Percentiles rank a stretch among this genome's conserved stretches.
Conservation (phyloP, 2,888 invertebrate genomes). For the Empis livida region DNA sequence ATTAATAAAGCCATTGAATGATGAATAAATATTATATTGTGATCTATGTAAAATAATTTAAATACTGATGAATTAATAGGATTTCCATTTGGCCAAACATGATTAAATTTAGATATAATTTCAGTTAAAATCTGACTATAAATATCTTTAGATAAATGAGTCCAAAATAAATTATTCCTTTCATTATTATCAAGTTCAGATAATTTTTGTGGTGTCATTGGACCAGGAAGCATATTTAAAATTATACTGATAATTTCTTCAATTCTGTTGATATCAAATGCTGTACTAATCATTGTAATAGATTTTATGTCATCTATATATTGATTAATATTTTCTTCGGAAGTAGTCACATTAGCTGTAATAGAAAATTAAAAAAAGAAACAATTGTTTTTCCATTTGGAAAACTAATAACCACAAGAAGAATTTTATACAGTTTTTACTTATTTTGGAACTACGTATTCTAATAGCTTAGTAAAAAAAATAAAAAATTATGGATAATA, state of each 20-base stretch:
- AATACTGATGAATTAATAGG: constrained; percentile 14
- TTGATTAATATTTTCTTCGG: constrained; percentile 15
- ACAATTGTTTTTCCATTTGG: no score
- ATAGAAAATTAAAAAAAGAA: no score
- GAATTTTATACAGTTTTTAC: no score
- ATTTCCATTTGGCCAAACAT: constrained; percentile 42
- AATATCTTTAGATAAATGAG: constrained; percentile 2
- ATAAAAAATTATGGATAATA: not conserved
- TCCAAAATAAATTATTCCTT: constrained; percentile 20
- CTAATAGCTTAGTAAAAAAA: no score
- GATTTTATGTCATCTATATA: constrained; percentile 18
- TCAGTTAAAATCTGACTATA: no score
- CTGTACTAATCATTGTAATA: constrained; percentile 26
- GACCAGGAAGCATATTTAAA: constrained; percentile 31
- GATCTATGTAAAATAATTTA: constrained; percentile 26
- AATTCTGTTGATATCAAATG: constrained; percentile 27
- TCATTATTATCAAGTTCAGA: constrained; percentile 38
- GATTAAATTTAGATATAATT: constrained; percentile 31
- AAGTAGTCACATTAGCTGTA: constrained; percentile 3
- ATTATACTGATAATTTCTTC: constrained; percentile 25
- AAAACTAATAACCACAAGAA: no score
- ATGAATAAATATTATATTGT: constrained; percentile 22
- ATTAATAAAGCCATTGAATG: constrained; percentile 20
- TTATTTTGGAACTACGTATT: no score
- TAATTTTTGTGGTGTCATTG: constrained; percentile 53